These are phyloP conservation scores for Thyatira batis DNA, from an alignment of 2,888 invertebrate species.

Conservation along the genomic window DNA sequence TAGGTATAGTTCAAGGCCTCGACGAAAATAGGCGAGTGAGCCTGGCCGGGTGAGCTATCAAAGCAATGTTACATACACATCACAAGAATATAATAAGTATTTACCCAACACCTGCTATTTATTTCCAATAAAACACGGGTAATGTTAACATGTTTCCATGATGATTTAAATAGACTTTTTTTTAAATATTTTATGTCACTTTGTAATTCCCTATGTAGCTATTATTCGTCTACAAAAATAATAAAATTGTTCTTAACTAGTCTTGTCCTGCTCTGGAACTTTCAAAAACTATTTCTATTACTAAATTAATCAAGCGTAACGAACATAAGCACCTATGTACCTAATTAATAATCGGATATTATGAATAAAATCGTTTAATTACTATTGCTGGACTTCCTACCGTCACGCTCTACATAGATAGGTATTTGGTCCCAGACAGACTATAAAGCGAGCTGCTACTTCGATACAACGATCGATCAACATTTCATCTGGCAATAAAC, in stretches of 20 bases:
- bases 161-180: no score
- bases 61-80: slow-evolving; percentile 8
- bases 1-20: slow-evolving; percentile 18
- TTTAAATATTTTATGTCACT: no score
- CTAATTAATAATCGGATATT: background rate
- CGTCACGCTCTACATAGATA: slow-evolving; percentile 50
- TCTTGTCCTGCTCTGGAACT: no score
- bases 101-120: slow-evolving; percentile 1
- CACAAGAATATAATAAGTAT: slow-evolving; percentile 6
- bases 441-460: slow-evolving; percentile 33
- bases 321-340: no score
- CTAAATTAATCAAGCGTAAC: no score
- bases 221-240: no score
- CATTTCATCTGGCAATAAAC: slow-evolving; percentile 16
- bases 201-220: no score
- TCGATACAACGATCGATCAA: slow-evolving; percentile 15
- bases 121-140: background rate
- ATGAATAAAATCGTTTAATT: slow-evolving; percentile 35
- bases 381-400: slow-evolving; percentile 41
- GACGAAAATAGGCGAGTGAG: slow-evolving; percentile 12
- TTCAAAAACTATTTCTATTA: no score
- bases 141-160: no score
- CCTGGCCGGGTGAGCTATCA: slow-evolving; percentile 1
- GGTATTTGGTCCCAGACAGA: slow-evolving; percentile 44
- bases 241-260: no score